Evolutionary conservation across 2,113 vertebrate genomes (phyloP).

Genomic region (Notechis scutatus): DNA sequence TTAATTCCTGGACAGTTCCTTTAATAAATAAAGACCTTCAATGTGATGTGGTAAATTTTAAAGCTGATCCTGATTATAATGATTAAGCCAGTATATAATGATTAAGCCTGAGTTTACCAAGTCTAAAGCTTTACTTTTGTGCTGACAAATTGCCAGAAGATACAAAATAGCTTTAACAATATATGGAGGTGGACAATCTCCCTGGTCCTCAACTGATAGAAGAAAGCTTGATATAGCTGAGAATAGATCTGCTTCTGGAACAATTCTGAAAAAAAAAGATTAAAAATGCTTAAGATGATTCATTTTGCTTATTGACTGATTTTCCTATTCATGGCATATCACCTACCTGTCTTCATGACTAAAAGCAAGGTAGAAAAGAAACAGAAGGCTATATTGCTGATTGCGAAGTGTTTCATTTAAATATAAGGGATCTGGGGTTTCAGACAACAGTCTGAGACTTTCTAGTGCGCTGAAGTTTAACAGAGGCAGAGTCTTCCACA

Average conservation of each 20-base stretch:
- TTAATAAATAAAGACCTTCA: not conserved
- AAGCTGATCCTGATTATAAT: not conserved
- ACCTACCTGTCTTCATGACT: conserved; percentile 82
- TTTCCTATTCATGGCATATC: not conserved
- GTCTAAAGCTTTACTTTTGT: conserved; percentile 70
- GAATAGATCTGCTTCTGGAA: conserved; percentile 81
- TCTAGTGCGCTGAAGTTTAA: conserved; percentile 76
- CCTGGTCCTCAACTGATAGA: conserved; percentile 74
- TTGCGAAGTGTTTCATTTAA: conserved; percentile 70
- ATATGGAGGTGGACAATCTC: conserved; percentile 56
- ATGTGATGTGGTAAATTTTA: not conserved
- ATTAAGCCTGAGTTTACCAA: conserved; percentile 67
- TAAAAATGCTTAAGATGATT: not conserved
- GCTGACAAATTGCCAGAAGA: conserved; percentile 82
- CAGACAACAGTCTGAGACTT: conserved; percentile 76
- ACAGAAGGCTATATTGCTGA: conserved; percentile 79
- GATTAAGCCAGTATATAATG: not conserved
- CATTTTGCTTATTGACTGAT: not conserved
- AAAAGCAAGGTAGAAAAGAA: conserved; percentile 78
- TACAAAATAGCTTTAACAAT: conserved; percentile 82
- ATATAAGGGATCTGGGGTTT: conserved; percentile 63
- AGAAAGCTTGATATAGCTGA: conserved; percentile 76
- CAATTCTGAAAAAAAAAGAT: conserved; percentile 76
- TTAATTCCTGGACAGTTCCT: not conserved
- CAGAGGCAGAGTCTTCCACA: conserved; percentile 75